phyloP scores from a whole-genome alignment of 2,888 invertebrate species.

The Callinectes sapidus region DNA sequence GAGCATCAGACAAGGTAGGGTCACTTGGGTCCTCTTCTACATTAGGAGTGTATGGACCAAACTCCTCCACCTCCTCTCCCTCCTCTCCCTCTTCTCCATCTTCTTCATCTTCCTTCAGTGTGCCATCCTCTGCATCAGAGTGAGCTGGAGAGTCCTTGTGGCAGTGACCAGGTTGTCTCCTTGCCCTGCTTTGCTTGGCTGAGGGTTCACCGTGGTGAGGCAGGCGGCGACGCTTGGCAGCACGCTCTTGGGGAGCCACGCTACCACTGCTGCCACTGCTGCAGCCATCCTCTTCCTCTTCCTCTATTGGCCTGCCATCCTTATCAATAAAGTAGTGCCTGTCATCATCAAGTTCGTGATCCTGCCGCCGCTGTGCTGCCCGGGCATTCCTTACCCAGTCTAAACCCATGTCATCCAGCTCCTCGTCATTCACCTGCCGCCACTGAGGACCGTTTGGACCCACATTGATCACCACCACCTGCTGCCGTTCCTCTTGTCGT shows the following conservation, averaged over 20 bases:
- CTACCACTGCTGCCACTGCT: not conserved
- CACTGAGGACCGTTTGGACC: slow-evolving; percentile 72
- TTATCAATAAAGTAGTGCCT: slow-evolving; percentile 66
- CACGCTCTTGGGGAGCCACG: not conserved
- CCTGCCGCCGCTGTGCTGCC: slow-evolving; percentile 45
- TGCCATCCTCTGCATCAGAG: not conserved
- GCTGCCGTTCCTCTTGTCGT: slow-evolving; percentile 64
- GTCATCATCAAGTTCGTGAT: slow-evolving; percentile 55
- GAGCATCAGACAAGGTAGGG: slow-evolving; percentile 30
- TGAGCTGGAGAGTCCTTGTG: slow-evolving; percentile 18
- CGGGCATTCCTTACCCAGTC: slow-evolving; percentile 71
- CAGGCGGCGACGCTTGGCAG: slow-evolving; percentile 34
- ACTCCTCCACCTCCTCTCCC: slow-evolving; percentile 39
- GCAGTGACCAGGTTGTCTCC: not conserved
- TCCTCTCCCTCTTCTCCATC: slow-evolving; percentile 46
- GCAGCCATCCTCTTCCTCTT: slow-evolving; percentile 37
- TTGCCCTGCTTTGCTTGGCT: not conserved
- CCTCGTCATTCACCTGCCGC: slow-evolving; percentile 70
- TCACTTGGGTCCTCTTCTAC: slow-evolving; percentile 42
- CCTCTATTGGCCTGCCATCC: slow-evolving; percentile 63
- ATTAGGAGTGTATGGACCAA: slow-evolving; percentile 34
- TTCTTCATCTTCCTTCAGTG: slow-evolving; percentile 22
- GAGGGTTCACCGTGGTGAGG: slow-evolving; percentile 13
- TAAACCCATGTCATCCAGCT: slow-evolving; percentile 70
- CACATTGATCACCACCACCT: slow-evolving; percentile 72